Evolutionary conservation across 1,140 invertebrate genomes (phyloP).

Genomic region (Pollicipes pollicipes): DNA sequence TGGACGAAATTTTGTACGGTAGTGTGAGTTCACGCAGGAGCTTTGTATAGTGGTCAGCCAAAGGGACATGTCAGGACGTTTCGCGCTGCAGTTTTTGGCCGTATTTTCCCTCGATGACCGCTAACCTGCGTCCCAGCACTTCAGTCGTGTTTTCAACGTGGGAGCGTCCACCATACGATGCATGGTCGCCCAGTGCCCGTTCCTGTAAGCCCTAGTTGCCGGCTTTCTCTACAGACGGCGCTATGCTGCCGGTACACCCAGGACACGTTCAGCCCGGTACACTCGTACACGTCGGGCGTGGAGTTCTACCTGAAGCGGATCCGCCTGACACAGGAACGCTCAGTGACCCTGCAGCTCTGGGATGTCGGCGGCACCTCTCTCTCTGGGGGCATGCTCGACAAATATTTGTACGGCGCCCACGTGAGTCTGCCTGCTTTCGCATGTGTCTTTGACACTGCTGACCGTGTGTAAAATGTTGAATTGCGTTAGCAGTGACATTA

Average conservation of each 20-base stretch:
- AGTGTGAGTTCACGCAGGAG: too few relatives aligned
- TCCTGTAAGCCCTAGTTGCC: background rate
- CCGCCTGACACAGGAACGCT: constrained; percentile 43
- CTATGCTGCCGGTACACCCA: constrained; percentile 49
- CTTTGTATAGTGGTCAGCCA: too few relatives aligned
- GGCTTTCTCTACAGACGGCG: constrained; percentile 35
- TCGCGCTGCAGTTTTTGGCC: too few relatives aligned
- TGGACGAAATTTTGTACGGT: too few relatives aligned
- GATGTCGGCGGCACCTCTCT: constrained; percentile 63
- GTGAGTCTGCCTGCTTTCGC: constrained; percentile 23
- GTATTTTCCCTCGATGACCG: too few relatives aligned
- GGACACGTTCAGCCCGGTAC: constrained; percentile 54
- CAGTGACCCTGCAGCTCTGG: constrained; percentile 56
- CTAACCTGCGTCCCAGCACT: too few relatives aligned
- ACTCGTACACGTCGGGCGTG: constrained; percentile 40
- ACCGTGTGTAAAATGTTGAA: background rate
- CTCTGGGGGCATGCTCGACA: constrained; percentile 55
- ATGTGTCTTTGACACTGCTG: background rate
- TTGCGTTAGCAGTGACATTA: background rate
- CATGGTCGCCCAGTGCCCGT: too few relatives aligned
- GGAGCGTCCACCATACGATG: too few relatives aligned
- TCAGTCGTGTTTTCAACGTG: too few relatives aligned
- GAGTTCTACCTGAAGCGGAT: constrained; percentile 59
- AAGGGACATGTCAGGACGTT: too few relatives aligned
- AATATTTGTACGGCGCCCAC: constrained; percentile 26